These are phyloP conservation scores for Sesamia nonagrioides DNA, from an alignment of 1,140 invertebrate species.

Conservation along the genomic window DNA sequence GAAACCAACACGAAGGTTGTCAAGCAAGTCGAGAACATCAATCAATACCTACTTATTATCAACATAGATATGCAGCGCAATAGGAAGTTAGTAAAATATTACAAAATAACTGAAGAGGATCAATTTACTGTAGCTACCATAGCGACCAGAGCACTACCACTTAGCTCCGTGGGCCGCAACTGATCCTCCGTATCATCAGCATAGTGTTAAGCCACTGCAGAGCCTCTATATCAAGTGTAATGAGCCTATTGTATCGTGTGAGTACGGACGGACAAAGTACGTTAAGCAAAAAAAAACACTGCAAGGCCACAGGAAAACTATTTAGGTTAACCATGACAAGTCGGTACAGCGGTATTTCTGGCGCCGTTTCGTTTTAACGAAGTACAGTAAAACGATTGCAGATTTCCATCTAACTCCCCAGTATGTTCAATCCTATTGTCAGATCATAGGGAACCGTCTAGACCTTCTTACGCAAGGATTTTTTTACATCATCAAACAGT, in stretches of 20 bases:
- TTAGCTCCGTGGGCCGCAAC: neutral
- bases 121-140: neutral
- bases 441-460: neutral
- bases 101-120: neutral
- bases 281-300: neutral
- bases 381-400: neutral
- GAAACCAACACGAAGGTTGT: too few species aligned
- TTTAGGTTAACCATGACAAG: neutral
- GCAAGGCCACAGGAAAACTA: constrained; percentile 14
- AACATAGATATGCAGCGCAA: too few species aligned
- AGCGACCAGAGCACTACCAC: neutral
- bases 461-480: too few species aligned
- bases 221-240: neutral
- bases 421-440: neutral
- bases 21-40: too few species aligned
- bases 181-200: neutral
- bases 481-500: too few species aligned
- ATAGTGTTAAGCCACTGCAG: neutral
- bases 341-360: neutral
- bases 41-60: too few species aligned
- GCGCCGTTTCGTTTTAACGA: neutral
- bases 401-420: neutral
- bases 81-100: too few species aligned
- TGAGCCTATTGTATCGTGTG: neutral
- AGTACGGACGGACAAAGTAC: neutral